Percentiles rank a stretch among this genome's conserved stretches.
Conservation (phyloP, 1,140 invertebrate genomes). For the Adoxophyes honmai region DNA sequence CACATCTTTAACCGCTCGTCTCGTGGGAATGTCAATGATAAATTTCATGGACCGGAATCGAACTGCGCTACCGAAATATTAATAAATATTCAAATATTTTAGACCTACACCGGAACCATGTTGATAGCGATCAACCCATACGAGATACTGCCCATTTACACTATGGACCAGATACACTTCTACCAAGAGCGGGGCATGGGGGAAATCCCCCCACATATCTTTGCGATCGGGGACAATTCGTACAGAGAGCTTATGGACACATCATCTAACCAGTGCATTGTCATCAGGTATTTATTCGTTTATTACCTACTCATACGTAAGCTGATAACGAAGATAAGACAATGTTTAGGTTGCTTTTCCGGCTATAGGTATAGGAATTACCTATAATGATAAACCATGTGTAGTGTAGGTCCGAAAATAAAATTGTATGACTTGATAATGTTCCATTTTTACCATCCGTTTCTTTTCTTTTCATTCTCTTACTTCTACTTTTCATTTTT, state of each 20-base stretch:
- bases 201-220: constrained; percentile 94
- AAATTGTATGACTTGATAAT: too few relatives aligned
- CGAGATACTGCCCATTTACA: constrained; percentile 94
- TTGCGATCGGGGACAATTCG: constrained; percentile 94
- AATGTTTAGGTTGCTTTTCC: background rate
- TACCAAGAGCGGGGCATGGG: constrained; percentile 90
- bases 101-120: constrained; percentile 97
- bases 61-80: background rate
- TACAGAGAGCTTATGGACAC: constrained; percentile 89
- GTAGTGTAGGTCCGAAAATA: too few relatives aligned
- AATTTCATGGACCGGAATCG: too few relatives aligned
- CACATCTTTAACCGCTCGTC: too few relatives aligned
- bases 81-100: constrained; percentile 17
- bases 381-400: background rate
- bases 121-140: constrained; percentile 96
- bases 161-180: constrained; percentile 88
- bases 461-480: too few relatives aligned
- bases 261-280: constrained; percentile 91
- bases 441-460: too few relatives aligned
- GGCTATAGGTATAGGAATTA: background rate
- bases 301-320: constrained; percentile 7
- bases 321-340: too few relatives aligned
- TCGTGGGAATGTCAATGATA: too few relatives aligned
- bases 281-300: constrained; percentile 83
- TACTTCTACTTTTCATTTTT: too few relatives aligned